Evolutionary conservation across 2,888 invertebrate genomes (phyloP).

Genomic region (Rambutsinella grinnellia): DNA sequence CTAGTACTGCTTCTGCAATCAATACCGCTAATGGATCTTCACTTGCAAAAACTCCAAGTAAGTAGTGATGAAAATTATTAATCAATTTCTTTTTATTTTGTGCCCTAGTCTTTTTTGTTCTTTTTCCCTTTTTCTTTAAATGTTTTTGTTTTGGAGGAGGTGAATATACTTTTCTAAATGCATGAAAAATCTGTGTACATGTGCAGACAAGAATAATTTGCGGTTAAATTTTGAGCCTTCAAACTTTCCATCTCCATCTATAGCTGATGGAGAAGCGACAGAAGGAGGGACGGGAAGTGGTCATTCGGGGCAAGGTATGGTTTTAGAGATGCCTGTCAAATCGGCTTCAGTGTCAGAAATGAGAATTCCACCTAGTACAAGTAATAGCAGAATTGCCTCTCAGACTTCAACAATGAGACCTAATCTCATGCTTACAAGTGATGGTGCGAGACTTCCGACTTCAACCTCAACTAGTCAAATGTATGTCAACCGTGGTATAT

Average conservation of each 20-base stretch:
- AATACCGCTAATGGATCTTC: conserved; percentile 39
- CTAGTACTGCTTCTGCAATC: conserved; percentile 45
- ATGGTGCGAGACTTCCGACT: conserved; percentile 29
- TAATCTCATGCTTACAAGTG: conserved; percentile 28
- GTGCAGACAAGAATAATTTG: conserved; percentile 48
- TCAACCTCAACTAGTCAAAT: conserved; percentile 56
- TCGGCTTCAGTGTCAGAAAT: conserved; percentile 22
- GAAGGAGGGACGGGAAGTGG: neutral
- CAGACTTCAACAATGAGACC: conserved; percentile 38
- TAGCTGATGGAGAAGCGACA: conserved; percentile 26
- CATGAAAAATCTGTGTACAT: neutral
- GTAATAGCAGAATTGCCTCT: conserved; percentile 22
- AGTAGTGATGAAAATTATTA: conserved; percentile 2
- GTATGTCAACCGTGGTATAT: conserved; percentile 27
- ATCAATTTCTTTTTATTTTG: neutral
- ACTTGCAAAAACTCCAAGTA: conserved; percentile 30
- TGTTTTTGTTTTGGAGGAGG: too few relatives aligned
- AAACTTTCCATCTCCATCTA: conserved; percentile 50
- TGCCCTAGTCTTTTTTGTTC: neutral
- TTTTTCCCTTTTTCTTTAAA: too few relatives aligned
- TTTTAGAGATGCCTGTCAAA: conserved; percentile 25
- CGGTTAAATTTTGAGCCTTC: conserved; percentile 60
- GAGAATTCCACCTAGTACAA: conserved; percentile 40
- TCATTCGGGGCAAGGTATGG: neutral
- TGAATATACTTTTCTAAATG: too few relatives aligned